These are phyloP conservation scores for Salminus brasiliensis DNA, from an alignment of 2,113 vertebrate species.

Conservation along the genomic window DNA sequence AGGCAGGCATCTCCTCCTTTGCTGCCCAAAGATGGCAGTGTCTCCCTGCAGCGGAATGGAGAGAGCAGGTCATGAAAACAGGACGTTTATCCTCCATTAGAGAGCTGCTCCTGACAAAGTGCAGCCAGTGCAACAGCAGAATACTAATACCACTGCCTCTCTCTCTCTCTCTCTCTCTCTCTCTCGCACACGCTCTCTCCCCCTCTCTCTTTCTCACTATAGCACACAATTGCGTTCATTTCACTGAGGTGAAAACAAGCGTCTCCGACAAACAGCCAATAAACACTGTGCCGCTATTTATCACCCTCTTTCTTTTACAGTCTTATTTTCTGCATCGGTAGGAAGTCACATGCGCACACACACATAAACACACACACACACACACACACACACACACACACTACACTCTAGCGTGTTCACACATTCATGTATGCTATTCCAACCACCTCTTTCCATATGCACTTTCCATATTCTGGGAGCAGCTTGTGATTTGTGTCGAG, in stretches of 20 bases:
- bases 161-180: constrained; percentile 8
- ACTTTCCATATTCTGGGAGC: constrained; percentile 6
- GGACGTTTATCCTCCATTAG: constrained; percentile 59
- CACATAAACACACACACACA: background rate
- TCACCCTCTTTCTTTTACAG: constrained; percentile 49
- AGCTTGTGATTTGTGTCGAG: constrained; percentile 14
- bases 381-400: constrained; percentile 10
- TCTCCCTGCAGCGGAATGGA: constrained; percentile 56
- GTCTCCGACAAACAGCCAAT: constrained; percentile 52
- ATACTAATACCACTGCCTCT: constrained; percentile 47
- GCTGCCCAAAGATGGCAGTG: constrained; percentile 59
- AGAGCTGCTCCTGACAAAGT: constrained; percentile 60
- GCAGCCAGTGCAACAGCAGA: constrained; percentile 52
- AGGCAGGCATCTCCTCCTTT: constrained; percentile 24
- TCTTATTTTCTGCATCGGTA: constrained; percentile 46
- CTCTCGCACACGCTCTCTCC: constrained; percentile 21
- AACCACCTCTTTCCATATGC: constrained; percentile 21
- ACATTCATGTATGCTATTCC: constrained; percentile 1
- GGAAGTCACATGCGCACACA: constrained; percentile 1
- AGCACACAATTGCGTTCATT: constrained; percentile 57
- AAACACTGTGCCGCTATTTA: constrained; percentile 52
- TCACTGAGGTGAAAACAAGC: constrained; percentile 54
- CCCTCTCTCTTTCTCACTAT: constrained; percentile 26
- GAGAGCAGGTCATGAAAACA: constrained; percentile 58
- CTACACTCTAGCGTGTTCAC: constrained; percentile 17